Percentiles rank a stretch among this genome's conserved stretches.
phyloP scores from a whole-genome alignment of 2,113 vertebrate species.

The Paramisgurnus dabryanus region DNA sequence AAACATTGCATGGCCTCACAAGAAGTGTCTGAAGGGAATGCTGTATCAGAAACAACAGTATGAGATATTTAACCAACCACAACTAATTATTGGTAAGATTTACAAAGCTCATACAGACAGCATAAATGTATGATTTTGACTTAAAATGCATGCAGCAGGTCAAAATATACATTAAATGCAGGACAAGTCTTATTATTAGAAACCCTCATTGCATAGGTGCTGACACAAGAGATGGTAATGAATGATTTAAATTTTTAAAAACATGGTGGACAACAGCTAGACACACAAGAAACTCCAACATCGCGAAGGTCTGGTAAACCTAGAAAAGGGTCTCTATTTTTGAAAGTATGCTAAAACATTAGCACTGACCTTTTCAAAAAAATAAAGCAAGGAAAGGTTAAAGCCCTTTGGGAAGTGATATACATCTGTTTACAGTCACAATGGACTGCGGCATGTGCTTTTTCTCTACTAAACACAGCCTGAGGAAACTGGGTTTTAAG shows the following conservation, averaged over 20 bases:
- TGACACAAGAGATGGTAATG: background rate
- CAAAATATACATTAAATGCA: background rate
- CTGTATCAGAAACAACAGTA: background rate
- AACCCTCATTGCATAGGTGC: background rate
- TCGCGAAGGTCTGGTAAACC: conserved; percentile 8
- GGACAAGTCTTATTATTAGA: background rate
- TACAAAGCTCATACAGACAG: background rate
- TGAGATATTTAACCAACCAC: background rate
- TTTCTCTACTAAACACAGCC: conserved; percentile 61
- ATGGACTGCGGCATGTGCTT: conserved; percentile 66
- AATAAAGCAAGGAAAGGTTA: conserved; percentile 44
- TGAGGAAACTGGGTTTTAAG: conserved; percentile 66
- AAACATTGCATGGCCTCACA: background rate
- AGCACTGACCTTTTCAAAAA: conserved; percentile 45
- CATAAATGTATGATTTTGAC: background rate
- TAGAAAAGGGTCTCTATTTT: conserved; percentile 48
- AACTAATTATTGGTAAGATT: background rate
- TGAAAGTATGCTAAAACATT: conserved; percentile 54
- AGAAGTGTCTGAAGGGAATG: background rate
- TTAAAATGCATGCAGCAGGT: background rate
- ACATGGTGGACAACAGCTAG: background rate
- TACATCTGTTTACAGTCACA: conserved; percentile 75
- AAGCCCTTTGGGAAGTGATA: conserved; percentile 59
- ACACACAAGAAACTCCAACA: background rate
- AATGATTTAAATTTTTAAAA: background rate